phyloP scores from a whole-genome alignment of 2,797 vertebrate genomes.

The Tinamus major region DNA sequence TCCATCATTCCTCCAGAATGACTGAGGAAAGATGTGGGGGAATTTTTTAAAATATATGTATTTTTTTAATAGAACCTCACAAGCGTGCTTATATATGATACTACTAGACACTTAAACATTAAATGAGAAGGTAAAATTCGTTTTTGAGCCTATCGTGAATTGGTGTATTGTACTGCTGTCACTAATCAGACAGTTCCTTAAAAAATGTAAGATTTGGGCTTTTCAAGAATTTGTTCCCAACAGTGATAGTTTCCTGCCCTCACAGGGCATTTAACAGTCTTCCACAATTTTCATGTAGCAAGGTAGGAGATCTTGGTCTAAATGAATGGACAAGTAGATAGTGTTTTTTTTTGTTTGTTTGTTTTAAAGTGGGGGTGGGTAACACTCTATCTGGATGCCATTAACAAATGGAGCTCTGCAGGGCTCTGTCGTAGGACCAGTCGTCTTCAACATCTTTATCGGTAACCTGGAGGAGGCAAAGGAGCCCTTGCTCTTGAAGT shows the following conservation, averaged over 20 bases:
- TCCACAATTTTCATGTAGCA: not conserved
- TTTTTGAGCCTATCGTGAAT: too few relatives aligned
- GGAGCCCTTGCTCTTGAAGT: not conserved
- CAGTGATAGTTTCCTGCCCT: too few relatives aligned
- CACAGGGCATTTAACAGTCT: not conserved
- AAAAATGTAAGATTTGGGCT: too few relatives aligned
- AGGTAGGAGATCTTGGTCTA: not conserved
- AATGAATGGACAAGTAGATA: not conserved
- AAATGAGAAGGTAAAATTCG: too few relatives aligned
- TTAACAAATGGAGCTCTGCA: not conserved
- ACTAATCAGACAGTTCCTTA: too few relatives aligned
- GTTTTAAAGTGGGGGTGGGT: not conserved
- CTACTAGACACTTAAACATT: too few relatives aligned
- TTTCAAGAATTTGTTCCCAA: too few relatives aligned
- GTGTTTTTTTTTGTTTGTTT: not conserved
- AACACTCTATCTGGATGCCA: not conserved
- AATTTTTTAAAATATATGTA: too few relatives aligned
- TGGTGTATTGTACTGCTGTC: not conserved
- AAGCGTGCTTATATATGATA: too few relatives aligned
- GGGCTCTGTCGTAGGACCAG: not conserved
- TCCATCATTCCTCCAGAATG: not conserved
- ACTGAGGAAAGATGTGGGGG: not conserved
- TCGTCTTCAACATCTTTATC: not conserved
- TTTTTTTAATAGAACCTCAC: not conserved
- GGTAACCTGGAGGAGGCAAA: not conserved